Base-by-base conservation (phyloP, 2,113 vertebrate species). In the Alouatta palliata region DNA sequence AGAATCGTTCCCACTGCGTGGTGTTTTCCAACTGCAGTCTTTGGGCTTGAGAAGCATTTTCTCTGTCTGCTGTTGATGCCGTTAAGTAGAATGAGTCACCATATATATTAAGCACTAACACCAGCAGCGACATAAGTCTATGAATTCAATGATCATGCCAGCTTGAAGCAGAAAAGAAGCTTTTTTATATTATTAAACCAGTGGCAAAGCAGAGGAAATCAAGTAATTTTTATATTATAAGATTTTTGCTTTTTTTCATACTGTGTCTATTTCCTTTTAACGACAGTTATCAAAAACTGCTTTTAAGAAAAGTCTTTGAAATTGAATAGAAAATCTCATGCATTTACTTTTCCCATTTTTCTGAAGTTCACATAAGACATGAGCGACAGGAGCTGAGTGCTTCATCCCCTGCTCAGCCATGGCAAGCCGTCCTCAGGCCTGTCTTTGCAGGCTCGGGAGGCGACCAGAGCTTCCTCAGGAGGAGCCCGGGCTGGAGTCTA, bases 291-390 rank as follows among this genome's bases (percentile, higher is more conserved):
- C 95, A 90, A 58, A 95, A 91, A 93, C 66, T 81, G 58, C 85
- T 94, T 87, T 45, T 76, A 88, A 85, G 71, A 95, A 95, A 87
- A 25, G 6, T 35, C 71, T 95, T 93, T 90, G 85, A 87, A 81
- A 87, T 3, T 66, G 76, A 87, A 54, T 11, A 45, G 93, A 92
- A 94, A 92, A 8, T 66, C 85, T 94, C 43, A 5, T 19, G 5
- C 2, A 0, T 90, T 80, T 35, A 68, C 30, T 88, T 54, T 56
- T 81, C 61, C 87, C 79, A 21, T 70, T 95, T 87, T 92, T 40
- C 3, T 96, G 64, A 87, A 85, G 75, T 87, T 94, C 96, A 87
- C 37, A 45, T 90, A 23, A 58, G 77, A 89, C 13, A 17, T 58
- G 73, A 89, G 68, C 0, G 8, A 35, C 95, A 86, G 79, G 37